phyloP scores from a whole-genome alignment of 2,797 vertebrate genomes.

The Sarcophilus harrisii region DNA sequence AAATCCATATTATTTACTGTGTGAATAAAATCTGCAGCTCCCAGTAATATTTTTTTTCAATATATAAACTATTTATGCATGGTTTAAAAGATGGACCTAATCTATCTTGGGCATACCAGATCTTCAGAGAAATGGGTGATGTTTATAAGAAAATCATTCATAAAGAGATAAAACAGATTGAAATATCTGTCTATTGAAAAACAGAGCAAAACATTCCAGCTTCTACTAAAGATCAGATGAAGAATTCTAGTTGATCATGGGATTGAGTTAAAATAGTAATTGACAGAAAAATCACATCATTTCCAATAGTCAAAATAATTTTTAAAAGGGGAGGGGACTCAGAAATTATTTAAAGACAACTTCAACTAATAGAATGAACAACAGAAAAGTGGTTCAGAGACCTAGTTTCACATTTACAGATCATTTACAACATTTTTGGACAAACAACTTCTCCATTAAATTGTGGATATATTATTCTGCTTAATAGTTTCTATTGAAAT shows the following conservation, averaged over 20 bases:
- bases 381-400: constrained; percentile 14
- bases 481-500: constrained; percentile 47
- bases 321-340: background rate
- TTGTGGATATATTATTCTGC: constrained; percentile 27
- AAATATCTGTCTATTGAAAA: background rate
- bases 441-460: constrained; percentile 45
- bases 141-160: constrained; percentile 52
- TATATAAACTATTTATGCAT: constrained; percentile 21
- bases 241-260: background rate
- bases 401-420: constrained; percentile 6
- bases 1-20: constrained; percentile 25
- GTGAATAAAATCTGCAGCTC: constrained; percentile 39
- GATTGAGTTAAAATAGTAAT: background rate
- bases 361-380: background rate
- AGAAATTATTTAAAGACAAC: constrained; percentile 3
- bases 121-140: constrained; percentile 19
- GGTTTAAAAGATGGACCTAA: constrained; percentile 41
- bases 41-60: constrained; percentile 27
- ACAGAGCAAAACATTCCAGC: background rate
- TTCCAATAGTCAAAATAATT: background rate
- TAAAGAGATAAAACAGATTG: constrained; percentile 32
- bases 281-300: background rate
- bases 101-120: background rate
- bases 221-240: constrained; percentile 17
- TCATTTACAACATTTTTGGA: constrained; percentile 21